Percentiles rank a stretch among this genome's conserved stretches.
Conservation (phyloP, 2,797 vertebrate genomes). For the Apogon hyalosoma region DNA sequence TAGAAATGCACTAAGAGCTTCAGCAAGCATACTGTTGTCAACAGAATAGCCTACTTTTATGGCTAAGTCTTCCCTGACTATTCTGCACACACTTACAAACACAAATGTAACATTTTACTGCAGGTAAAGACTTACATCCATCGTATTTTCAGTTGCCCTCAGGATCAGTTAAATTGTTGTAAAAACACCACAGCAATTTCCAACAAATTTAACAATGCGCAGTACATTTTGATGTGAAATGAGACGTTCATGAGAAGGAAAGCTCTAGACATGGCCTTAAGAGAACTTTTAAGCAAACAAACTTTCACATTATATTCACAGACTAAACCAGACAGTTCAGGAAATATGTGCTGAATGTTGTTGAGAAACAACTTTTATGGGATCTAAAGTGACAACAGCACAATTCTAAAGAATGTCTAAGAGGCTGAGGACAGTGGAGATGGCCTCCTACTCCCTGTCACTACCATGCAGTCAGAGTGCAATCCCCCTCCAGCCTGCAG, state of each 20-base stretch:
- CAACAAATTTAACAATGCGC: background rate
- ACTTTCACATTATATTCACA: slow-evolving; percentile 35
- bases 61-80: background rate
- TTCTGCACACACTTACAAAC: background rate
- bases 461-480: slow-evolving; percentile 40
- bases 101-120: background rate
- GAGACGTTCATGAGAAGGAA: background rate
- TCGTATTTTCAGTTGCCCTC: slow-evolving; percentile 6
- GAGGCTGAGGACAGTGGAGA: slow-evolving; percentile 35
- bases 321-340: slow-evolving; percentile 37
- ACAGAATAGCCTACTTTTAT: slow-evolving; percentile 11
- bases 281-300: slow-evolving; percentile 39
- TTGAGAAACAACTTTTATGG: slow-evolving; percentile 38
- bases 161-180: background rate
- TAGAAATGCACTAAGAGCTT: slow-evolving; percentile 45
- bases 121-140: slow-evolving; percentile 3
- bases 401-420: slow-evolving; percentile 37
- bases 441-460: slow-evolving; percentile 53
- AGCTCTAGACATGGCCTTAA: background rate
- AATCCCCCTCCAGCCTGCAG: slow-evolving; percentile 31
- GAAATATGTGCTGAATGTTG: slow-evolving; percentile 42
- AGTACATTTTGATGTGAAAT: slow-evolving; percentile 8
- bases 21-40: slow-evolving; percentile 8
- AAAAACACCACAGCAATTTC: background rate
- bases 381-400: slow-evolving; percentile 55